Percentiles rank a stretch among this genome's conserved stretches.
Evolutionary conservation across 2,888 invertebrate genomes (phyloP).

Genomic region (Phyto melanocephala): DNA sequence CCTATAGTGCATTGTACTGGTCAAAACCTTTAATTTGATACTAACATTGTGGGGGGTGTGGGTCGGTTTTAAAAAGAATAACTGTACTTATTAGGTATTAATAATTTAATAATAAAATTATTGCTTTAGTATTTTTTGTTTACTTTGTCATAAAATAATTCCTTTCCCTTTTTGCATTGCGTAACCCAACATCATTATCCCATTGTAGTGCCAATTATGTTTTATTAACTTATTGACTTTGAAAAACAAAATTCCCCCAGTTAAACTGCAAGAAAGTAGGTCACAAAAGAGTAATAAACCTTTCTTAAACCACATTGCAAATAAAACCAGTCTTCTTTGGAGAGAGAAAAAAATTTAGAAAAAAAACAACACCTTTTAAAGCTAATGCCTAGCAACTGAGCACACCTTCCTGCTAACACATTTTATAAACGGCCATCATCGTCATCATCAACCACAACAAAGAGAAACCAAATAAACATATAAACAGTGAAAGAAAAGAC

Average conservation of each 20-base stretch:
- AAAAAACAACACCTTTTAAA: conserved; percentile 9
- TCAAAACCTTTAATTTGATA: too few relatives aligned
- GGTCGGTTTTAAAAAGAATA: too few relatives aligned
- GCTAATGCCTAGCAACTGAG: conserved; percentile 40
- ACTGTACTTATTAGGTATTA: too few relatives aligned
- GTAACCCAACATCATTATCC: conserved; percentile 49
- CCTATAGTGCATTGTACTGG: too few relatives aligned
- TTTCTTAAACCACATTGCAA: conserved; percentile 36
- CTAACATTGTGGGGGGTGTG: too few relatives aligned
- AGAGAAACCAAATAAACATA: not conserved
- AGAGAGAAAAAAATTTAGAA: not conserved
- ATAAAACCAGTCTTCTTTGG: conserved; percentile 49
- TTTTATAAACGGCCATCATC: conserved; percentile 30
- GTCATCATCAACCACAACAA: not conserved
- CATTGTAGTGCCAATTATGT: conserved; percentile 40
- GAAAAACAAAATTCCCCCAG: conserved; percentile 32
- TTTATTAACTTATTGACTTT: conserved; percentile 32
- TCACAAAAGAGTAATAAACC: conserved; percentile 61
- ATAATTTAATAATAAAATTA: too few relatives aligned
- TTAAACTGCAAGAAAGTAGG: conserved; percentile 46
- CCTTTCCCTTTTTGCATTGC: conserved; percentile 11
- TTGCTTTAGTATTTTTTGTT: too few relatives aligned
- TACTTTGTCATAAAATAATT: not conserved
- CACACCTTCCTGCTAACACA: conserved; percentile 40
- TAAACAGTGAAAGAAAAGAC: conserved; percentile 25